Base-by-base conservation (phyloP, 1,140 invertebrate species). In the Drosophila ficusphila region DNA sequence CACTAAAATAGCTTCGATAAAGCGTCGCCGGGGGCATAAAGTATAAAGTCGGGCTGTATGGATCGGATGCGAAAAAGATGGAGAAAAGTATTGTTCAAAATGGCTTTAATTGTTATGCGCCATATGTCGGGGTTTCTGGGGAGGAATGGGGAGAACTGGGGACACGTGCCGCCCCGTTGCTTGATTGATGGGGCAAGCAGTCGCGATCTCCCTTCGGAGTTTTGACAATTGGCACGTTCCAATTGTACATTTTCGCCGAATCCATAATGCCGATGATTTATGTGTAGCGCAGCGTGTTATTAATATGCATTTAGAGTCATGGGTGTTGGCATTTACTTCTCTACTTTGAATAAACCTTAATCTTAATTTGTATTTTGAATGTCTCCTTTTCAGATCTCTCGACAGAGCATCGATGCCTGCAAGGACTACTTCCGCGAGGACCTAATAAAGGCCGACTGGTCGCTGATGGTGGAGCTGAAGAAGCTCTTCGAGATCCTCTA, bases 361-460 rank as follows among this genome's bases (percentile, higher is more conserved):
- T n/a, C n/a, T n/a, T n/a, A n/a, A n/a, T n/a, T n/a, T n/a, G n/a
- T n/a, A n/a, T n/a, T n/a, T n/a, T n/a, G n/a, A 23, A 2, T 23
- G 5, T 34, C 33, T 34, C 23, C 2, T 82, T 95, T 97, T 48
- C 94, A 99, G 97, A 99, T 99, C 90, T 97, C 96, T 19, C 94
- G 99, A 48, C 96, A 98, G 79, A 99, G 98, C 36, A 99, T 99
- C 83, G 98, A 99, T 92, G 98, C 97, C 2, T 99, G 99, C 92
- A 99, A 99, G 92, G 96, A 99, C 70, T 99, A 99, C 93, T 99
- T 99, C 94, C 94, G 99, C 54, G 98, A 99, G 75, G 99, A 99
- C 92, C 93, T 99, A 49, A 92, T 96, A 71, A 99, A 99, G 92
- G 94, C 95, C 47, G 99, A 99, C 90, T 99, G 99, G 99, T 96